Conservation (phyloP, 2,888 invertebrate genomes). For the Troides helena region DNA sequence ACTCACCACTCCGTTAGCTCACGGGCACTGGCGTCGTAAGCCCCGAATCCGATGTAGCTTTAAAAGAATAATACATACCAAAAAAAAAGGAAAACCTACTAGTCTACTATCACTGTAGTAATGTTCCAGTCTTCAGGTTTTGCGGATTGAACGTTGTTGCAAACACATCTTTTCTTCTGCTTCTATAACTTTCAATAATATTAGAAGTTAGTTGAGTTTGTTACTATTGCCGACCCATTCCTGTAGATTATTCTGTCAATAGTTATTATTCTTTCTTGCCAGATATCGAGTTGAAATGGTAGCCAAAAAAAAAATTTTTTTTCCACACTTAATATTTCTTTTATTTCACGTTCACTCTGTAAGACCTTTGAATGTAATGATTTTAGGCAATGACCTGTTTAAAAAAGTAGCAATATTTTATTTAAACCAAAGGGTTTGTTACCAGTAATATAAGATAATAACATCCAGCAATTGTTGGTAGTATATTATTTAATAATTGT, state of each 20-base stretch:
- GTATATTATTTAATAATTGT: slow-evolving; percentile 5
- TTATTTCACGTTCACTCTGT: not conserved
- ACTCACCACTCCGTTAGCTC: too few relatives aligned
- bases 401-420: not conserved
- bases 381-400: not conserved
- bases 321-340: not conserved
- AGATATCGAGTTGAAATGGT: too few relatives aligned
- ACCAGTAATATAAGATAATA: not conserved
- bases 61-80: too few relatives aligned
- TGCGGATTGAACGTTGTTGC: not conserved
- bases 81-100: too few relatives aligned
- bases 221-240: too few relatives aligned
- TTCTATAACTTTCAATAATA: not conserved
- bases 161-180: not conserved
- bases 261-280: too few relatives aligned
- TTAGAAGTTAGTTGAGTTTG: not conserved
- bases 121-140: not conserved
- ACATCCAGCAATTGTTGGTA: not conserved
- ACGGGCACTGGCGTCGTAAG: too few relatives aligned
- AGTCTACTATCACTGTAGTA: too few relatives aligned
- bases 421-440: slow-evolving; percentile 3
- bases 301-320: too few relatives aligned
- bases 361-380: not conserved
- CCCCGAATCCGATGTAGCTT: too few relatives aligned
- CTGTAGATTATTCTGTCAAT: too few relatives aligned